Evolutionary conservation across 2,888 invertebrate species (phyloP).

Genomic region (Leptopilina myrica): DNA sequence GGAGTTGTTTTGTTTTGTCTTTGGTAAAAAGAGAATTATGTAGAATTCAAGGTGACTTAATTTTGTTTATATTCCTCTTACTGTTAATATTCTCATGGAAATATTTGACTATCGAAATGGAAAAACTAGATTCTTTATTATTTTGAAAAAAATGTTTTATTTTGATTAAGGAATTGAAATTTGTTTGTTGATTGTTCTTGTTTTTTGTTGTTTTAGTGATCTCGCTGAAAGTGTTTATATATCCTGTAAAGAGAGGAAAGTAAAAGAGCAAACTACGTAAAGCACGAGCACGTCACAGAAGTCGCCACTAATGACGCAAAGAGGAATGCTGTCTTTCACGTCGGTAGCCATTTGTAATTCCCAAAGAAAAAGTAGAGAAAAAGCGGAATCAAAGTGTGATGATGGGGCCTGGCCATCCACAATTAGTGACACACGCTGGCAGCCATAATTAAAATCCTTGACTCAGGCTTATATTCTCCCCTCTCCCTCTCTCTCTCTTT

Average conservation of each 20-base stretch:
- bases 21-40: too few relatives aligned
- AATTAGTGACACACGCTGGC: slow-evolving; percentile 69
- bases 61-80: too few relatives aligned
- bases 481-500: not conserved
- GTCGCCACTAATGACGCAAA: slow-evolving; percentile 74
- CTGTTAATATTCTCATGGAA: too few relatives aligned
- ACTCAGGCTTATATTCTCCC: slow-evolving; percentile 45
- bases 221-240: not conserved
- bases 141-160: too few relatives aligned
- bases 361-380: slow-evolving; percentile 62
- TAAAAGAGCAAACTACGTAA: slow-evolving; percentile 38
- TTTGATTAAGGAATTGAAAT: slow-evolving; percentile 28
- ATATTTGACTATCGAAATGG: too few relatives aligned
- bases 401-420: slow-evolving; percentile 65
- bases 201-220: not conserved
- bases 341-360: slow-evolving; percentile 74
- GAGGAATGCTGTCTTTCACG: slow-evolving; percentile 73
- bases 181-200: slow-evolving; percentile 48
- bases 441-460: slow-evolving; percentile 69
- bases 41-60: too few relatives aligned
- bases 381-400: slow-evolving; percentile 72
- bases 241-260: not conserved
- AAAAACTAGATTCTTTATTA: too few relatives aligned
- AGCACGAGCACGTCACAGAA: slow-evolving; percentile 66
- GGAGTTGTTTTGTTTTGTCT: too few relatives aligned